Evolutionary conservation across 2,797 vertebrate species (phyloP).

Genomic region (Dipus sagitta): DNA sequence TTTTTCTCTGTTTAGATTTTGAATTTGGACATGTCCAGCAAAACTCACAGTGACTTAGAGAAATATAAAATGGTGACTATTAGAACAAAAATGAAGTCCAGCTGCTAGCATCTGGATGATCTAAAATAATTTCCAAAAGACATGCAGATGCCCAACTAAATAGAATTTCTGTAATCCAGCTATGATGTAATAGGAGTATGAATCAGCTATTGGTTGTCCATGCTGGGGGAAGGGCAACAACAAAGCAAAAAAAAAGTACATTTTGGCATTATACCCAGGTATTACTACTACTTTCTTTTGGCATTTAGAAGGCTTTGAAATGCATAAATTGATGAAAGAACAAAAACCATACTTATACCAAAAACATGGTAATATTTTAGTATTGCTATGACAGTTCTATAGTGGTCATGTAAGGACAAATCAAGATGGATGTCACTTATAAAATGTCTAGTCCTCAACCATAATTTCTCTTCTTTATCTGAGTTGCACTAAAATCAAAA

Average conservation of each 20-base stretch:
- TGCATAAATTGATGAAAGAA: conserved; percentile 76
- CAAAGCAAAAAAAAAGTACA: conserved; percentile 72
- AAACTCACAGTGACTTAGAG: conserved; percentile 85
- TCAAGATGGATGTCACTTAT: conserved; percentile 57
- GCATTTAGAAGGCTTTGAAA: conserved; percentile 72
- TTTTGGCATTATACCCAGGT: conserved; percentile 72
- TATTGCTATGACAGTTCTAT: neutral
- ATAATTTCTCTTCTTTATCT: conserved; percentile 48
- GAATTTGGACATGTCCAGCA: conserved; percentile 69
- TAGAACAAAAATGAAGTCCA: conserved; percentile 87
- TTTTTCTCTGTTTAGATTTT: conserved; percentile 66
- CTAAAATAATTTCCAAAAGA: conserved; percentile 86
- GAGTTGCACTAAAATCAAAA: conserved; percentile 67
- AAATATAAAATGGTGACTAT: conserved; percentile 83
- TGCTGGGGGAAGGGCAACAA: conserved; percentile 12
- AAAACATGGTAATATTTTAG: conserved; percentile 34
- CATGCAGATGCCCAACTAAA: conserved; percentile 85
- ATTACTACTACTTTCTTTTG: conserved; percentile 56
- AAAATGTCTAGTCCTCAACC: neutral
- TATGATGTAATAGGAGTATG: conserved; percentile 85
- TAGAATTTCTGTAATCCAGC: conserved; percentile 71
- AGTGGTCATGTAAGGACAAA: conserved; percentile 54
- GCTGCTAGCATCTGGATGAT: conserved; percentile 87
- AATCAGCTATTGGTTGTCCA: conserved; percentile 84
- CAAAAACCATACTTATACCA: conserved; percentile 67